A percentile compares a stretch with the other conserved stretches of the same genome.
phyloP scores from a whole-genome alignment of 2,113 vertebrate species.

The Pterocles burchelli region DNA sequence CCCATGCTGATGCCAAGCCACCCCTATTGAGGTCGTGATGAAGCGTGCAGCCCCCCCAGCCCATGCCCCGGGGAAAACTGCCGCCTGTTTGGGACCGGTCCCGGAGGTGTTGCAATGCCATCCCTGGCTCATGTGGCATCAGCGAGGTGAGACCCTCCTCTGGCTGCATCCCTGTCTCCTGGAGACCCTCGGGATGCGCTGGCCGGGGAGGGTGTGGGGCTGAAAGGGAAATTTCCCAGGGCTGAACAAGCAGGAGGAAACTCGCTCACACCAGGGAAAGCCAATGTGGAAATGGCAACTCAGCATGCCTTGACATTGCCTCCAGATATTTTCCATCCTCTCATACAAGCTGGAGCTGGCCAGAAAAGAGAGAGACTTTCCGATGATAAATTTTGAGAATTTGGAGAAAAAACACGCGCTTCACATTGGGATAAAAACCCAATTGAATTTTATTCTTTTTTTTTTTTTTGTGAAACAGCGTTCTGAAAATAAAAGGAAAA shows the following conservation, averaged over 20 bases:
- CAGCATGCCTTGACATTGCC: constrained; percentile 57
- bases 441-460: background rate
- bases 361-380: constrained; percentile 62
- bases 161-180: background rate
- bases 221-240: constrained; percentile 55
- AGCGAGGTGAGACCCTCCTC: background rate
- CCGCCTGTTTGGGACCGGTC: background rate
- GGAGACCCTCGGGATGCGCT: background rate
- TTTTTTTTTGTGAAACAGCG: background rate
- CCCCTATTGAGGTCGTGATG: background rate
- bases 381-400: constrained; percentile 57
- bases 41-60: background rate
- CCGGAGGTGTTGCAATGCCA: background rate
- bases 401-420: background rate
- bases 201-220: background rate
- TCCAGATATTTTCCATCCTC: constrained; percentile 66
- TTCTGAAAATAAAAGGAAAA: constrained; percentile 24
- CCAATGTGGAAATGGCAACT: constrained; percentile 60
- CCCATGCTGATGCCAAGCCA: background rate
- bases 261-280: constrained; percentile 25
- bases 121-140: fast-evolving
- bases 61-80: background rate
- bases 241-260: constrained; percentile 41
- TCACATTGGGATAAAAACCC: constrained; percentile 14
- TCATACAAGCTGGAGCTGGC: constrained; percentile 43